Percentiles rank a stretch among this genome's conserved stretches.
Evolutionary conservation across 2,113 vertebrate species (phyloP).

Genomic region (Reinhardtius hippoglossoides): DNA sequence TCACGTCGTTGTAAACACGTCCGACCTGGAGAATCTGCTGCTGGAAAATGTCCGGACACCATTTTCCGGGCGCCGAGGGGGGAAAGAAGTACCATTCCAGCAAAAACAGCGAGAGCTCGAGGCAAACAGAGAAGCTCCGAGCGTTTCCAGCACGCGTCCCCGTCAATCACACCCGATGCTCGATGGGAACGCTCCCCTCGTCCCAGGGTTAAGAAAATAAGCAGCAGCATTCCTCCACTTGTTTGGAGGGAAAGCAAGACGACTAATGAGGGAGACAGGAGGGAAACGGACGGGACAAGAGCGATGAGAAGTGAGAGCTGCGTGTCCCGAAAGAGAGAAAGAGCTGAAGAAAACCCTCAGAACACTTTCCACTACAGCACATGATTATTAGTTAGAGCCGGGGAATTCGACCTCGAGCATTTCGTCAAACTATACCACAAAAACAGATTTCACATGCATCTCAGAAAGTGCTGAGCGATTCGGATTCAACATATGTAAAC

Average conservation of each 20-base stretch:
- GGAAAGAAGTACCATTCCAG: conserved; percentile 19
- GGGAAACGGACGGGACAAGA: neutral
- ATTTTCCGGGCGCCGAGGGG: no score
- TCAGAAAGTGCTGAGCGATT: conserved; percentile 18
- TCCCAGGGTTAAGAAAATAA: conserved; percentile 76
- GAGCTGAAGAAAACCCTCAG: conserved; percentile 38
- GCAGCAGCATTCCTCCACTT: conserved; percentile 70
- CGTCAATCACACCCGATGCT: conserved; percentile 73
- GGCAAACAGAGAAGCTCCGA: conserved; percentile 54
- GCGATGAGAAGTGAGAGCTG: conserved; percentile 28
- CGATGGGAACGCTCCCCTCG: conserved; percentile 46
- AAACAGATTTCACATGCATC: conserved; percentile 33
- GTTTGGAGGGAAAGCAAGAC: conserved; percentile 42
- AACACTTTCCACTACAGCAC: conserved; percentile 37
- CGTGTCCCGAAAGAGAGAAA: conserved; percentile 15
- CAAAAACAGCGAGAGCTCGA: conserved; percentile 43
- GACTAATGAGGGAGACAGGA: conserved; percentile 60
- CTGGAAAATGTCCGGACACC: no score
- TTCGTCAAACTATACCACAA: conserved; percentile 33
- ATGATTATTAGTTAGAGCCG: conserved; percentile 17
- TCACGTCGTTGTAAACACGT: no score
- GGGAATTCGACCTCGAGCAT: conserved; percentile 7
- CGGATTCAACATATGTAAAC: conserved; percentile 4
- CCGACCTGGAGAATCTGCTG: no score
- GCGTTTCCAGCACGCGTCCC: conserved; percentile 58